A percentile compares a stretch with the other conserved stretches of the same genome.
These are phyloP conservation scores for Rhogogaster chlorosoma DNA, from an alignment of 2,888 invertebrate genomes.

Conservation along the genomic window DNA sequence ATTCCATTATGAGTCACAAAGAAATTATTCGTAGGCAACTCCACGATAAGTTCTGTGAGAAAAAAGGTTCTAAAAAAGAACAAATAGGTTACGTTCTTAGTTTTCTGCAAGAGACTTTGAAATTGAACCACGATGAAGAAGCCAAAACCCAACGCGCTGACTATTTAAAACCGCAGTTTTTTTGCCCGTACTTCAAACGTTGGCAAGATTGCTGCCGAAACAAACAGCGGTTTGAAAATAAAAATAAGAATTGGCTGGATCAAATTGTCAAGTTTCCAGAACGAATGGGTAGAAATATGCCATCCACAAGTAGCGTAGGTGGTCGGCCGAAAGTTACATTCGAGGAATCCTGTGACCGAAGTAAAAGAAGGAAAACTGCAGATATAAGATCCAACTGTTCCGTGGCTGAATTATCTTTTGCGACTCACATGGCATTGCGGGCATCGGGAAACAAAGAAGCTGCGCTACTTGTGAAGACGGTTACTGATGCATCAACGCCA, in stretches of 20 bases:
- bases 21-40: slow-evolving; percentile 24
- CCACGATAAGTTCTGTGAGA: slow-evolving; percentile 13
- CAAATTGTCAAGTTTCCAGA: slow-evolving; percentile 9
- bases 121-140: slow-evolving; percentile 24
- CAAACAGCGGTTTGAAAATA: slow-evolving; percentile 15
- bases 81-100: slow-evolving; percentile 16
- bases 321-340: slow-evolving; percentile 12
- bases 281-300: background rate
- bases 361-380: slow-evolving; percentile 16
- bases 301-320: slow-evolving; percentile 4
- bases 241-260: slow-evolving; percentile 12
- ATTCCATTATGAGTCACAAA: slow-evolving; percentile 12
- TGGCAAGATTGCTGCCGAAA: background rate
- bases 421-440: background rate
- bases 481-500: background rate
- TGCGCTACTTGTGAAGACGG: slow-evolving; percentile 4
- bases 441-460: background rate
- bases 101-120: slow-evolving; percentile 16
- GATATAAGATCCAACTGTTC: background rate
- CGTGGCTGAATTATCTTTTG: background rate
- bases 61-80: slow-evolving; percentile 11
- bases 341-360: background rate
- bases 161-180: background rate
- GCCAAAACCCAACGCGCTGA: background rate
- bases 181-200: slow-evolving; percentile 19